These are phyloP conservation scores for Morone saxatilis DNA, from an alignment of 2,113 vertebrate species.

Conservation along the genomic window DNA sequence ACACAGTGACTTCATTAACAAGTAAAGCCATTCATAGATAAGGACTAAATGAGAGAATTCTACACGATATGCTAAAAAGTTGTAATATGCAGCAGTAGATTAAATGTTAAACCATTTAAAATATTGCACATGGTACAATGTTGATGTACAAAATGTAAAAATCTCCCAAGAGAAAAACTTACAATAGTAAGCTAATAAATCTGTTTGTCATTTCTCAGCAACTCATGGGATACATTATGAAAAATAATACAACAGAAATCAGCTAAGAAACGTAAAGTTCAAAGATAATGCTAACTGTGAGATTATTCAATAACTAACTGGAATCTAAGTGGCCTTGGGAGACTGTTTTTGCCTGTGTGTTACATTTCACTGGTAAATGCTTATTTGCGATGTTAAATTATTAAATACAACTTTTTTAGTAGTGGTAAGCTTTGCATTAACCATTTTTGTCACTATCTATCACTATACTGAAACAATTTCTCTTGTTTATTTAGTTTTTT, in stretches of 20 bases:
- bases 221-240: background rate
- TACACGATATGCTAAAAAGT: background rate
- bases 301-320: conserved; percentile 5
- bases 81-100: background rate
- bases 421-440: background rate
- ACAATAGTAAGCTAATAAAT: background rate
- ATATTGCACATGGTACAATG: background rate
- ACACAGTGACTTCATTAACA: conserved; percentile 32
- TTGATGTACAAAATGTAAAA: background rate
- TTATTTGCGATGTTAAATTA: conserved; percentile 6
- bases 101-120: background rate
- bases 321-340: background rate
- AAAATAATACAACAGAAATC: conserved; percentile 14
- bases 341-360: background rate
- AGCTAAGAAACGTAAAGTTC: background rate
- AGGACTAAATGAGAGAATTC: background rate
- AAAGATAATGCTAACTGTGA: background rate
- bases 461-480: background rate
- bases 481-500: conserved; percentile 5
- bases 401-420: conserved; percentile 1
- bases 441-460: background rate
- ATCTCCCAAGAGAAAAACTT: background rate
- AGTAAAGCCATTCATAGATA: conserved; percentile 18
- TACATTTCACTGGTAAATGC: background rate
- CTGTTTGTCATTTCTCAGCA: background rate